Percentiles rank a stretch among this genome's conserved stretches.
Conservation (phyloP, 2,888 invertebrate genomes). For the Zootermopsis nevadensis region DNA sequence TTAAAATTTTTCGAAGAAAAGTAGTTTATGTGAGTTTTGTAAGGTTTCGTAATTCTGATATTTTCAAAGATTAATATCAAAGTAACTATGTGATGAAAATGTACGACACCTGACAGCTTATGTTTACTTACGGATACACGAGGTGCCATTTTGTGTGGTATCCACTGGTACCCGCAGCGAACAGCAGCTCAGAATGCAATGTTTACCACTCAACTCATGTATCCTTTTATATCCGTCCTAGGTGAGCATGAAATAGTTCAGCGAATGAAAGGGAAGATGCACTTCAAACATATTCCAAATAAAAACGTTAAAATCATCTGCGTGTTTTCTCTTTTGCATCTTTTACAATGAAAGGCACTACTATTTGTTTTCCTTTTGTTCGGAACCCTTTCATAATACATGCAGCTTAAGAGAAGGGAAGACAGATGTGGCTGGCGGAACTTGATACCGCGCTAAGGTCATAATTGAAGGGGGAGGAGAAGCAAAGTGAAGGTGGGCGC, state of each 20-base stretch:
- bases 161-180: neutral
- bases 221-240: conserved; percentile 7
- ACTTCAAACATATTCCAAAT: neutral
- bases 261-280: conserved; percentile 27
- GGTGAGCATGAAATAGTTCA: neutral
- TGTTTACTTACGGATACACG: conserved; percentile 9
- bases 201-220: neutral
- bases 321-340: conserved; percentile 36
- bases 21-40: too few species aligned
- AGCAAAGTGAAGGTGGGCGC: neutral
- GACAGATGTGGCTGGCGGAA: neutral
- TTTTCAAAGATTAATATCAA: too few species aligned
- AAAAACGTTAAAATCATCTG: conserved; percentile 30
- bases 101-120: too few species aligned
- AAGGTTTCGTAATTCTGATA: too few species aligned
- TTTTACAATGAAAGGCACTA: conserved; percentile 18
- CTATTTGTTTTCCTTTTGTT: conserved; percentile 18
- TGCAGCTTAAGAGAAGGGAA: conserved; percentile 12
- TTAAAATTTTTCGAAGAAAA: too few species aligned
- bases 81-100: too few species aligned
- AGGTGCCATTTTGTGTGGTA: conserved; percentile 25
- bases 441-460: conserved; percentile 6
- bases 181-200: neutral
- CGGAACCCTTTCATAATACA: conserved; percentile 14
- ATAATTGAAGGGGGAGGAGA: neutral